Conservation (phyloP, 2,797 vertebrate genomes). For the Harpagifer antarcticus region DNA sequence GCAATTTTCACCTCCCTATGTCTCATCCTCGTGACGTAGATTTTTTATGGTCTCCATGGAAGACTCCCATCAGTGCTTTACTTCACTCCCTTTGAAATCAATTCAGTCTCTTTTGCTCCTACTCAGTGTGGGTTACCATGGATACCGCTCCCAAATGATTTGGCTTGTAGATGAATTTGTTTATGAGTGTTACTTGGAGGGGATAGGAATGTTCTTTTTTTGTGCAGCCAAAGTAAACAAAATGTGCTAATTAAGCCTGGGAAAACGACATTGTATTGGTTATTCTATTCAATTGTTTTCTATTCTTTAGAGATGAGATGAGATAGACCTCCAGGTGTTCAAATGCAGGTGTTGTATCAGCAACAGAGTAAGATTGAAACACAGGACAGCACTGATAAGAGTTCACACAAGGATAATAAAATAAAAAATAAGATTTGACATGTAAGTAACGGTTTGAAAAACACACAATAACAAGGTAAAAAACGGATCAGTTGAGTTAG, state of each 20-base stretch:
- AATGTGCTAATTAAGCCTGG: conserved; percentile 36
- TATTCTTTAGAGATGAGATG: too few species aligned
- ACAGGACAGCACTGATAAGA: too few species aligned
- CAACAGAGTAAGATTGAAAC: too few species aligned
- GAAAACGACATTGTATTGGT: conserved; percentile 10
- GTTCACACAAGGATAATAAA: too few species aligned
- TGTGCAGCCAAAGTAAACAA: conserved; percentile 56
- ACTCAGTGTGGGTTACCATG: conserved; percentile 80
- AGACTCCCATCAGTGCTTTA: conserved; percentile 68
- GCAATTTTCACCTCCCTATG: conserved; percentile 45
- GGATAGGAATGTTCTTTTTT: conserved; percentile 69
- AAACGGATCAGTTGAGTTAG: too few species aligned
- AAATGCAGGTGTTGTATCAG: too few species aligned
- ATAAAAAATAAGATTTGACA: too few species aligned
- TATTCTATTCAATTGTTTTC: neutral
- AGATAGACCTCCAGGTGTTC: too few species aligned
- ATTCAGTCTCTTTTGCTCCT: conserved; percentile 77
- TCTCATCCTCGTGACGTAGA: conserved; percentile 56
- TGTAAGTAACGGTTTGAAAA: too few species aligned
- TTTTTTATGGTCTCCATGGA: conserved; percentile 67
- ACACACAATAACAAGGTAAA: too few species aligned
- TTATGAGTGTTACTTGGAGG: conserved; percentile 70
- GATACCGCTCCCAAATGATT: conserved; percentile 78
- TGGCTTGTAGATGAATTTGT: conserved; percentile 76
- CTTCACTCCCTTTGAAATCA: conserved; percentile 78